Evolutionary conservation across 2,888 invertebrate species (phyloP).

Genomic region (Agrochola lychnidis): DNA sequence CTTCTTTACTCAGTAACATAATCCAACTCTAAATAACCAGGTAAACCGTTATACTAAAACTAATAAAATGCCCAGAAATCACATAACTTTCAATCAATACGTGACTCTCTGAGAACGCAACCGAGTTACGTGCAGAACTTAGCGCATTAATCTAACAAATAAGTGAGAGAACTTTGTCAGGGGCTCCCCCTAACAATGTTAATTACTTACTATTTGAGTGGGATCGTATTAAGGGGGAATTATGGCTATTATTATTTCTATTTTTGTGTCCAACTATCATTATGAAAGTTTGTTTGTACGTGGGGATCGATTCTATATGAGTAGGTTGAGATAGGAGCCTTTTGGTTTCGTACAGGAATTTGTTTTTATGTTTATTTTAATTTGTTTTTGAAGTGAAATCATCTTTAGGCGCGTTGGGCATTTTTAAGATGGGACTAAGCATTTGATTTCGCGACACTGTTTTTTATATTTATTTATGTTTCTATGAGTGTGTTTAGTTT

Average conservation of each 20-base stretch:
- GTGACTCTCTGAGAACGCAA: constrained; percentile 60
- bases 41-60: constrained; percentile 5
- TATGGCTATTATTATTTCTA: constrained; percentile 51
- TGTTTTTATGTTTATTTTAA: too few species aligned
- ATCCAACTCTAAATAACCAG: neutral
- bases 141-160: constrained; percentile 68
- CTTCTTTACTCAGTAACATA: too few species aligned
- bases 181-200: constrained; percentile 61
- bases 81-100: constrained; percentile 65
- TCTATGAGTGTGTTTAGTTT: too few species aligned
- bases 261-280: constrained; percentile 17
- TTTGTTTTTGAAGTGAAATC: too few species aligned
- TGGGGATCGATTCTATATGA: neutral
- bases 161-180: constrained; percentile 65
- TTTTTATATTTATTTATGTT: too few species aligned
- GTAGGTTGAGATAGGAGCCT: neutral
- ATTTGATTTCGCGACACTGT: too few species aligned
- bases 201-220: constrained; percentile 67
- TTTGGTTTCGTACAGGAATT: too few species aligned
- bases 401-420: too few species aligned
- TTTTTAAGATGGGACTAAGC: too few species aligned
- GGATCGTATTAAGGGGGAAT: constrained; percentile 45
- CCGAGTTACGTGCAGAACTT: constrained; percentile 61
- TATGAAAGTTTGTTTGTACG: constrained; percentile 32
- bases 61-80: constrained; percentile 59